A percentile compares a stretch with the other conserved stretches of the same genome.
Conservation (phyloP, 2,113 vertebrate species). For the Sylvilagus bachmani region DNA sequence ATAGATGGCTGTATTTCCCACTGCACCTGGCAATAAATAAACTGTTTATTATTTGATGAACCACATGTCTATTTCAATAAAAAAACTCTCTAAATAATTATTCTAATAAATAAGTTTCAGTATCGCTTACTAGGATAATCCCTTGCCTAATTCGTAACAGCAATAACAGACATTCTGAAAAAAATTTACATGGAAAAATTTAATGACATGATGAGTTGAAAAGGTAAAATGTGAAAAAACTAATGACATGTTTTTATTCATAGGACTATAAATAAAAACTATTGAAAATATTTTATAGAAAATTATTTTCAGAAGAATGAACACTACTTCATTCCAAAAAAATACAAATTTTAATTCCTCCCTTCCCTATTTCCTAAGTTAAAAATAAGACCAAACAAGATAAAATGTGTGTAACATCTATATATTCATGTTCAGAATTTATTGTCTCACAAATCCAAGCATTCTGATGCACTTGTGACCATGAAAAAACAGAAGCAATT, state of each 20-base stretch:
- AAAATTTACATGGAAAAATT: slow-evolving; percentile 26
- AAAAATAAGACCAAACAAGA: slow-evolving; percentile 46
- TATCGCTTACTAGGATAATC: background rate
- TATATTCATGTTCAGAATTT: slow-evolving; percentile 49
- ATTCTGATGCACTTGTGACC: background rate
- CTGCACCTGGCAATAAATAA: background rate
- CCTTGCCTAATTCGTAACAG: background rate
- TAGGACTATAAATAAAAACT: slow-evolving; percentile 26
- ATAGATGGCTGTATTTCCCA: background rate
- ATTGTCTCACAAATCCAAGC: slow-evolving; percentile 10
- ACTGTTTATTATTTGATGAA: background rate
- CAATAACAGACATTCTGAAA: background rate
- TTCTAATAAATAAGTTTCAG: slow-evolving; percentile 7
- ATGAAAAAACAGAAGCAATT: background rate
- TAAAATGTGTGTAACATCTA: background rate
- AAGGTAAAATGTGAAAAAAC: slow-evolving; percentile 23
- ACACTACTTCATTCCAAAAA: background rate
- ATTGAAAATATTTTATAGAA: slow-evolving; percentile 54
- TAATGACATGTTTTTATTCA: background rate
- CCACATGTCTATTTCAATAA: background rate
- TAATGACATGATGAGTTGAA: background rate
- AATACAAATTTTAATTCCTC: background rate
- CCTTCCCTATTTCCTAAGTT: background rate
- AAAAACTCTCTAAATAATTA: slow-evolving; percentile 53
- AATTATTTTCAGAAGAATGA: slow-evolving; percentile 37